These are phyloP conservation scores for Lithophane socia DNA, from an alignment of 2,888 invertebrate genomes.

Conservation along the genomic window DNA sequence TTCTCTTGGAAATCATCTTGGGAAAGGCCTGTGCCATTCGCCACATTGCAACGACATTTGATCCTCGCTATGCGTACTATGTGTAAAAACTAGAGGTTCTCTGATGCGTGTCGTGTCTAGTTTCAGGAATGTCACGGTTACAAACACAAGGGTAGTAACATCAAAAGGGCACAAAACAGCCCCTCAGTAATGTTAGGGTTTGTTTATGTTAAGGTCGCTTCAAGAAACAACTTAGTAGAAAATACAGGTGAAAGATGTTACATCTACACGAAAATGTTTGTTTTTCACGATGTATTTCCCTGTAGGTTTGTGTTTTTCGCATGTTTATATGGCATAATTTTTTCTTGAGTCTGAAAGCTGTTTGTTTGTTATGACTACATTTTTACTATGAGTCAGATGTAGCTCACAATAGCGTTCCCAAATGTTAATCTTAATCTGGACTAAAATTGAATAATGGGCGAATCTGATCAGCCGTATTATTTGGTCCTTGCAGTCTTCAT, in stretches of 20 bases:
- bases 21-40: too few relatives aligned
- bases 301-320: constrained; percentile 25
- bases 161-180: constrained; percentile 51
- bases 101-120: constrained; percentile 35
- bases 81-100: constrained; percentile 26
- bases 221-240: constrained; percentile 20
- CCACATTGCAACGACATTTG: neutral
- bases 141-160: constrained; percentile 30
- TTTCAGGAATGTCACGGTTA: constrained; percentile 49
- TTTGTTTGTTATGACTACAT: constrained; percentile 22
- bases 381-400: constrained; percentile 14
- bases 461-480: constrained; percentile 16
- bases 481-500: constrained; percentile 4
- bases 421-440: constrained; percentile 12
- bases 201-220: constrained; percentile 45
- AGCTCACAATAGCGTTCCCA: neutral
- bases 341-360: constrained; percentile 19
- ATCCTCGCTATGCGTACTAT: neutral
- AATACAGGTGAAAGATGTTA: constrained; percentile 32
- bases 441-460: constrained; percentile 25
- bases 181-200: constrained; percentile 39
- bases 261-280: constrained; percentile 24
- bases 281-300: constrained; percentile 43
- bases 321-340: constrained; percentile 4
- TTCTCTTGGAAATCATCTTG: too few relatives aligned